Evolutionary conservation across 2,888 invertebrate genomes (phyloP), one percentile per base, ranked within the genome.

Genomic region (Gnatocerus cornutus): DNA sequence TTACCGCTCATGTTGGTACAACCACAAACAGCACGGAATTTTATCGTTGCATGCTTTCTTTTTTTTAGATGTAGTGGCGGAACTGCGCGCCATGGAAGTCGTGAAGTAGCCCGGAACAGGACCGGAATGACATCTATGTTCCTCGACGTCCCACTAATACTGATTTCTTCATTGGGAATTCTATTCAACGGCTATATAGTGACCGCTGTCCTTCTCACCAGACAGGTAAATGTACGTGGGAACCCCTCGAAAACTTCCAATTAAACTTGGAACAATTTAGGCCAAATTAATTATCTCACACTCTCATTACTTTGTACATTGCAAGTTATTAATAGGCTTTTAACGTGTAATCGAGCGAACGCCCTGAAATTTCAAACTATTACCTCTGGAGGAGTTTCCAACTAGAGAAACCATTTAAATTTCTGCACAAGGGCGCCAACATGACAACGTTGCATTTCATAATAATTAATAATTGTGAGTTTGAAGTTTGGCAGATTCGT

Each of bases 101-200:
- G 77, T 78, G 66, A 78, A 77, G 74, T 79, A 78, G 76, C 74
- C 70, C 76, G 72, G 52, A 69, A 75, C 83, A 85, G 33, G 81
- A 87, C 86, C 84, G 89, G 88, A 83, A 90, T 90, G 87, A 88
- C 89, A 86, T 87, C 89, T 83, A 87, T 91, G 85, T 88, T 88
- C 84, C 87, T 92, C 79, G 89, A 88, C 84, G 88, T 91, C 78
- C 88, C 90, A 79, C 88, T 92, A 82, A 89, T 90, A 85, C 87
- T 91, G 83, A 87, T 91, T 84, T 90, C 92, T 81, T 86, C 90
- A 76, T 84, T 92, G 77, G 93, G 93, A 77, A 87, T 93, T 74
- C 85, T 92, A 76, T 88, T 93, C 81, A 93, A 93, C 85, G 90
- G 88, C 55, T 93, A 92, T 83, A 90, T 93, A 80, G 85, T 93